Evolutionary conservation across 2,888 invertebrate genomes (phyloP).

Genomic region (Sarcophaga caerulescens): DNA sequence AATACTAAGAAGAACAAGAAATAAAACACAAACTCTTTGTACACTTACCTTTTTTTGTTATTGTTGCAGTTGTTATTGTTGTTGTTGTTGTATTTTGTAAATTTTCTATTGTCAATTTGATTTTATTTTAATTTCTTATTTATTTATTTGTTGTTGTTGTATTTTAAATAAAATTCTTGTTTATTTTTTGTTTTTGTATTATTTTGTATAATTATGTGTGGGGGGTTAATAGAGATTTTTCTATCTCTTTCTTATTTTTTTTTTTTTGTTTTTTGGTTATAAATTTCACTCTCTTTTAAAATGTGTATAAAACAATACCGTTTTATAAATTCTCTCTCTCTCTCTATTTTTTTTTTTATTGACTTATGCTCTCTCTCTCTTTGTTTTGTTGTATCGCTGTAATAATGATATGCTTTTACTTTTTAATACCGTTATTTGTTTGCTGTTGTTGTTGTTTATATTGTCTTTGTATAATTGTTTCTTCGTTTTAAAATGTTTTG

Average conservation of each 20-base stretch:
- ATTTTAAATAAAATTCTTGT: background rate
- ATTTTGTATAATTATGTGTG: background rate
- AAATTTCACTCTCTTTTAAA: conserved; percentile 42
- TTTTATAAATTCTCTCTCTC: conserved; percentile 2
- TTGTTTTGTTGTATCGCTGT: background rate
- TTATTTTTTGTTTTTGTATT: background rate
- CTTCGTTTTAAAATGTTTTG: conserved; percentile 14
- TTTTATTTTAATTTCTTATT: conserved; percentile 12
- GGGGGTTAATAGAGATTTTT: background rate
- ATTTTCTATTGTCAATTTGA: conserved; percentile 52
- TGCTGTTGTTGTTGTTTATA: conserved; percentile 24
- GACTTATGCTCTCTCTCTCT: background rate
- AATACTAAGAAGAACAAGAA: background rate
- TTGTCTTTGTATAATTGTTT: conserved; percentile 16
- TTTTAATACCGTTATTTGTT: conserved; percentile 49
- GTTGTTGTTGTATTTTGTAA: conserved; percentile 49
- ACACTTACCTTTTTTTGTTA: conserved; percentile 61
- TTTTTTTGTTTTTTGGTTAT: background rate
- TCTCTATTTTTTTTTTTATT: background rate
- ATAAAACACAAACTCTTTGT: background rate
- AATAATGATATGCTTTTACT: background rate
- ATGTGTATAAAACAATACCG: background rate
- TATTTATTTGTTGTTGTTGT: conserved; percentile 5
- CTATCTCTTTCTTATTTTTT: background rate
- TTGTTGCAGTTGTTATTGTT: too few species aligned